Conservation (phyloP, 2,113 vertebrate genomes). For the Lota lota region DNA sequence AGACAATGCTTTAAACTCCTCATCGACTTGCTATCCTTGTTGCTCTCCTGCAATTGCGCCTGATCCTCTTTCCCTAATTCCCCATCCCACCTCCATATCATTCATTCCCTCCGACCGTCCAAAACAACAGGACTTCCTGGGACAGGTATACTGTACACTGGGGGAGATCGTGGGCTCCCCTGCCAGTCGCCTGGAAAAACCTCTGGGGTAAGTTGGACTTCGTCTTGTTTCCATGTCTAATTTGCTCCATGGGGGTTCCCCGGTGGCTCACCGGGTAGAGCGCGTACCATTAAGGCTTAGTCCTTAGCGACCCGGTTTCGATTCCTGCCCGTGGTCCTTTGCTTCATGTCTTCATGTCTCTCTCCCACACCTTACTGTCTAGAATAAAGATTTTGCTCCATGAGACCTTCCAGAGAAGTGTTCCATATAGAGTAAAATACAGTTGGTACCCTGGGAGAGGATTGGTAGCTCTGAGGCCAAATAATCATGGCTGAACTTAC, state of each 20-base stretch:
- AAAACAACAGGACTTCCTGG: constrained; percentile 86
- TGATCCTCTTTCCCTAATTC: constrained; percentile 18
- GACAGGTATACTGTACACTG: constrained; percentile 90
- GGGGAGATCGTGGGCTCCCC: constrained; percentile 95
- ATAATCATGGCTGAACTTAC: constrained; percentile 13
- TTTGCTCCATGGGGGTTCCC: not conserved
- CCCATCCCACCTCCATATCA: constrained; percentile 26
- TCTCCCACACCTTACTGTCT: no score
- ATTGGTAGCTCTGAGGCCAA: constrained; percentile 18
- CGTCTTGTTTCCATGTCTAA: not conserved
- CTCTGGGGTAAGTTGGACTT: constrained; percentile 80
- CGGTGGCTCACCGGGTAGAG: no score
- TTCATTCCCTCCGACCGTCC: constrained; percentile 24
- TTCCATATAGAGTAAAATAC: not conserved
- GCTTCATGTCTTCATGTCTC: no score
- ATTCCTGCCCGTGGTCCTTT: no score
- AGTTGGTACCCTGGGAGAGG: not conserved
- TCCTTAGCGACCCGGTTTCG: no score
- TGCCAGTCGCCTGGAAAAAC: constrained; percentile 89
- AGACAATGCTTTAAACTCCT: constrained; percentile 41
- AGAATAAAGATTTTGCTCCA: no score
- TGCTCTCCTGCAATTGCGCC: constrained; percentile 31
- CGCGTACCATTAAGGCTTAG: no score
- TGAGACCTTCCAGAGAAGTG: not conserved
- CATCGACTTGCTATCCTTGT: constrained; percentile 52